Evolutionary conservation across 2,797 vertebrate species (phyloP).

Genomic region (Peromyscus attwateri): DNA sequence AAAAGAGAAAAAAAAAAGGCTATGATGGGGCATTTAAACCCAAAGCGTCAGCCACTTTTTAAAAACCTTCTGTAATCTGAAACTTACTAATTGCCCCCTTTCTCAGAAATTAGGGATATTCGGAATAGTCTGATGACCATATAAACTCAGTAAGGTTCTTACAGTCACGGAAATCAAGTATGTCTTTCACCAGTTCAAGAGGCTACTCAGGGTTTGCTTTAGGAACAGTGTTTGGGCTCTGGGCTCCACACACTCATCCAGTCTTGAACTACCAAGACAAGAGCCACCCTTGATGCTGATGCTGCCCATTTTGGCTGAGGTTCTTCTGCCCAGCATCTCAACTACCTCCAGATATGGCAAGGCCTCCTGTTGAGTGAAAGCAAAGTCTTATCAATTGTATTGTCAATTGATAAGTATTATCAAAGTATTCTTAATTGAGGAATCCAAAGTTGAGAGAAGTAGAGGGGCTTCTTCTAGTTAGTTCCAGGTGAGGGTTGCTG

Average conservation of each 20-base stretch:
- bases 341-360: not conserved
- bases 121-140: not conserved
- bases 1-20: not conserved
- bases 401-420: not conserved
- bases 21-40: not conserved
- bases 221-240: not conserved
- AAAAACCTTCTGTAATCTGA: not conserved
- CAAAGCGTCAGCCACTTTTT: not conserved
- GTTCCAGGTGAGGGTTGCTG: not conserved
- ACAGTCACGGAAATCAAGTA: not conserved
- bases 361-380: conserved; percentile 13
- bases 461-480: not conserved
- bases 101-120: not conserved
- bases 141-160: not conserved
- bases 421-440: not conserved
- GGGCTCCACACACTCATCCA: not conserved
- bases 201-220: conserved; percentile 17
- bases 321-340: not conserved
- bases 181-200: not conserved
- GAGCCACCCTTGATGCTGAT: not conserved
- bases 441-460: conserved; percentile 1
- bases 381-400: conserved; percentile 31
- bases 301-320: not conserved
- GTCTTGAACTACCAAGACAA: not conserved
- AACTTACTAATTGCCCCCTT: not conserved